Evolutionary conservation across 2,113 vertebrate genomes (phyloP), one percentile per base, ranked within the genome.

Genomic region (Leiothrix lutea): DNA sequence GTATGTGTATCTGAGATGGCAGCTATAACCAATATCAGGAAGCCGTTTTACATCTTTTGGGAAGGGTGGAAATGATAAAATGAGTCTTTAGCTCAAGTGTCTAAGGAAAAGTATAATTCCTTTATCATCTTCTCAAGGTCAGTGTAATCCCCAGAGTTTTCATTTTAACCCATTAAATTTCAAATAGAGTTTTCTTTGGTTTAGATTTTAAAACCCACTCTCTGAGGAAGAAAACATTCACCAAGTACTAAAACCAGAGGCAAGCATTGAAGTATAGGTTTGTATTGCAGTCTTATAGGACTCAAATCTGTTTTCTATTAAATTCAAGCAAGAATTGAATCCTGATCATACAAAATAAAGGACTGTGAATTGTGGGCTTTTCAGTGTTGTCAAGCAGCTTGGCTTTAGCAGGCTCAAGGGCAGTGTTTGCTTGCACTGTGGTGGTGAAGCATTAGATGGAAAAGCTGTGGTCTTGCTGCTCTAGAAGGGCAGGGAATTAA

Each of bases 1-100:
- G 24, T n/a, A 29, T 58, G 21, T 78, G 64, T 65, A 93, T 94
- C 93, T 95, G 79, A 96, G 53, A 90, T 44, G 57, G 42, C 65
- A 91, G 89, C 61, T 92, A 42, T 80, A 77, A 69, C 57, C 78
- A 86, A 83, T 64, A 61, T 44, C 61, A 73, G 73, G 94, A 95
- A 90, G 51, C 35, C 84, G 22, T 60, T 85, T 92, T 91, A 90
- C 88, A 66, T 88, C 54, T 65, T 82, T 61, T 84, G 69, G 58
- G 66, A 95, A 93, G 61, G 1, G 9, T 7, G 28, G 18, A 86
- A 57, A 72, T 86, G 33, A 74, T 60, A 85, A 84, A 95, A 86
- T 19, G 7, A 70, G 26, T 80, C 64, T 92, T 94, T 75, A 92
- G 23, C 4, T 18, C 80, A 85, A 94, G 42, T 14, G 38, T 53